Evolutionary conservation across 2,888 invertebrate genomes (phyloP), one percentile per base, ranked within the genome.

Genomic region (Tubiluchus corallicola): DNA sequence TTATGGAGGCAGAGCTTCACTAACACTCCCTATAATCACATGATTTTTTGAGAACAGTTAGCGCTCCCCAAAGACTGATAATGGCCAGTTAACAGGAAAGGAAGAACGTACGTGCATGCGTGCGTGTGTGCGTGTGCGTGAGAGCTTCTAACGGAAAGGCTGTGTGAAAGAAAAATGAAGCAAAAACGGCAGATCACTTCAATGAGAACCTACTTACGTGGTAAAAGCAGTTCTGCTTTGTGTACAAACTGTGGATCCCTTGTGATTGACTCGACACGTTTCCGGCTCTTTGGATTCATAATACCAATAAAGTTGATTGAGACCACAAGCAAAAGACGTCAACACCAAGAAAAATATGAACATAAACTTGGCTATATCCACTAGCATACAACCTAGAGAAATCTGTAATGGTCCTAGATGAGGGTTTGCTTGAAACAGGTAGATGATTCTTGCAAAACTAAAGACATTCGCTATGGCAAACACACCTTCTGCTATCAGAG

Each of bases 301-400:
- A 52, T 70, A 71, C 63, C 66, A 68, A 48, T 66, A 69, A 5
- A 68, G 56, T 61, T 90, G 90, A 65, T 90, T 90, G 53, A 90
- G 70, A 5, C 68, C 68, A 49, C 68, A 68, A 3, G 67, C 66
- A 52, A 68, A 68, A 3, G 65, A 65, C n/a, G 64, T 63, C 45
- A 68, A 57, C 42, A 68, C 66, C 17, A 68, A 58, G 50, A 67
- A 63, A 51, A 69, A 68, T 44, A 68, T 68, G 55, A 68, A 65
- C 50, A 67, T 58, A 52, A 68, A 68, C 54, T 71, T 71, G 47
- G 67, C 69, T 45, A 71, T 70, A 52, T 71, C 71, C 20, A 71
- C 69, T 20, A 71, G 60, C 71, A 71, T 71, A 50, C 70, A 70
- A 4, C 71, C 71, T 29, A 65, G 56, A 0, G 67, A 67, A 41